phyloP scores from a whole-genome alignment of 2,888 invertebrate species.

The Rhagium mordax region DNA sequence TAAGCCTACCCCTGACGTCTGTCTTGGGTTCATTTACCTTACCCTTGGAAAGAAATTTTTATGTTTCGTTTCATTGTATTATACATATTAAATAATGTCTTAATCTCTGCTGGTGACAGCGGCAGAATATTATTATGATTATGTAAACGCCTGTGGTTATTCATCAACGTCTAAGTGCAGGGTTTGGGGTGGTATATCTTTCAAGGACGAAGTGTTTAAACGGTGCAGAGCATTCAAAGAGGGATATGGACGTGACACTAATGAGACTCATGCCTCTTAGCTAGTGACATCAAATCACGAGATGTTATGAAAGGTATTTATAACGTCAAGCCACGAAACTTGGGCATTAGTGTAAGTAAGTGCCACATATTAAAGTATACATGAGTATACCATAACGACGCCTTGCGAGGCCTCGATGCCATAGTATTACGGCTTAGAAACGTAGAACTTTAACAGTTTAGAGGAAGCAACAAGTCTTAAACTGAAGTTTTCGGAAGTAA shows the following conservation, averaged over 20 bases:
- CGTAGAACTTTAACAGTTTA: too few relatives aligned
- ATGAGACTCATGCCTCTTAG: constrained; percentile 2
- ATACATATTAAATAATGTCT: too few relatives aligned
- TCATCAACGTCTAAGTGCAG: background rate
- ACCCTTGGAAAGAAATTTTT: too few relatives aligned
- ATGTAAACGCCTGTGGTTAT: background rate
- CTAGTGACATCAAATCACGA: background rate
- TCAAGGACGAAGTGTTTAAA: background rate
- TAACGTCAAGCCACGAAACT: background rate
- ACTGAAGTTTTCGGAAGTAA: too few relatives aligned
- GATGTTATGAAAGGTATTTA: background rate
- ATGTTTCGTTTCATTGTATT: too few relatives aligned
- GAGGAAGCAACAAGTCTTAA: too few relatives aligned
- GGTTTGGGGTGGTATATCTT: background rate
- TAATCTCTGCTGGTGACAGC: background rate
- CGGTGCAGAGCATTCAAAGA: background rate
- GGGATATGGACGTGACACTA: background rate
- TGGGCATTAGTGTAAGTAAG: background rate
- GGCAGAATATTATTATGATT: background rate
- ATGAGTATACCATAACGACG: too few relatives aligned
- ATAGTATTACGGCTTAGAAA: too few relatives aligned
- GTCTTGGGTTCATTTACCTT: too few relatives aligned
- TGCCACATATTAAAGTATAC: background rate
- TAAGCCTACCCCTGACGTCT: too few relatives aligned
- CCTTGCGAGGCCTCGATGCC: too few relatives aligned